Base-by-base conservation (phyloP, 2,888 invertebrate genomes). In the Sylvicola cinctus region DNA sequence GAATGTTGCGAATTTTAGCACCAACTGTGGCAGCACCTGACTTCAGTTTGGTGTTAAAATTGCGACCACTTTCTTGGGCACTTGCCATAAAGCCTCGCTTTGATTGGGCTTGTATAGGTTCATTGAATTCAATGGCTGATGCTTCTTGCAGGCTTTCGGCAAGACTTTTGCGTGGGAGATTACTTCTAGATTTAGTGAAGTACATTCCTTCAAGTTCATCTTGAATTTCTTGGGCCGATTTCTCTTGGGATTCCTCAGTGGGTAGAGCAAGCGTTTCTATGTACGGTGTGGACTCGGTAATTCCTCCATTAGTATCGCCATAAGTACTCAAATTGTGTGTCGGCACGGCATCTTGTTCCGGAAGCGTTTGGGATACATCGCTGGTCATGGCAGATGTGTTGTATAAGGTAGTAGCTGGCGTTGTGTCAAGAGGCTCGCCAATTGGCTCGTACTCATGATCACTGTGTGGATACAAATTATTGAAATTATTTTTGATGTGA, bases 371-470 rank as follows among this genome's bases (percentile, higher is more conserved):
- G 28, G 32, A 14, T 29, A 26, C 15, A 28, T 11, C 13, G 4
- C 17, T 28, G 44, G 38, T 27, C 37, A 37, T 37, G 44, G 42
- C 13, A 4, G 4, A 8, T 25, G 7, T 8, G 10, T 25, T 8
- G 25, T 10, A 6, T 8, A 25, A 8, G 25, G 10, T 25, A n/a
- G n/a, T n/a, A n/a, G n/a, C n/a, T n/a, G n/a, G n/a, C 15, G 17
- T 4, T 7, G 4, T 16, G 38, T 42, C 40, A 33, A 45, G 61
- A 42, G 76, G 75, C 47, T 75, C 74, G 52, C 76, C 79, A 55
- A 87, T 76, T 46, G 83, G 80, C 65, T 87, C 87, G 64, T 87
- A 87, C 61, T 85, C 83, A 71, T 87, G 85, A 68, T 85, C 85
- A 68, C 85, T 87, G 66, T 46, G 71, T 70, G 45, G 45, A 50